These are phyloP conservation scores for Gymnocheta viridis DNA, from an alignment of 2,888 invertebrate genomes.

Conservation along the genomic window DNA sequence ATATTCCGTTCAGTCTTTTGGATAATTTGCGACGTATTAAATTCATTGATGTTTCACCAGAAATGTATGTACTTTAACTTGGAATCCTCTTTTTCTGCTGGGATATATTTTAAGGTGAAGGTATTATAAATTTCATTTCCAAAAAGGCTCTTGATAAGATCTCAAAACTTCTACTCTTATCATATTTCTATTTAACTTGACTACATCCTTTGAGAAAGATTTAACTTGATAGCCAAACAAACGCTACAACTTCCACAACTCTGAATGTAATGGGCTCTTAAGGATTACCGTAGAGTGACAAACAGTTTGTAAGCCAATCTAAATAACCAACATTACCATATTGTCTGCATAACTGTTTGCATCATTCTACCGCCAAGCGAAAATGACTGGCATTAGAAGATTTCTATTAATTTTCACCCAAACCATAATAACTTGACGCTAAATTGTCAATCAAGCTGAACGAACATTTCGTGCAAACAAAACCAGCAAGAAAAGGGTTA, in stretches of 20 bases:
- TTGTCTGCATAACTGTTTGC: constrained; percentile 43
- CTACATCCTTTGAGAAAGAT: constrained; percentile 66
- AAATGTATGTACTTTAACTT: no score
- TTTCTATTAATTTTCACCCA: constrained; percentile 71
- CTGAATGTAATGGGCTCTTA: constrained; percentile 32
- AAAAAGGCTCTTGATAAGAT: neutral
- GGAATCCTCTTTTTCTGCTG: no score
- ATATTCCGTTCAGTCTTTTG: no score
- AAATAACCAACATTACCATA: constrained; percentile 58
- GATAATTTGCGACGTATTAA: no score
- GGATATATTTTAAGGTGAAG: no score
- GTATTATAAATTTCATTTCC: neutral
- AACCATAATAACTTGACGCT: constrained; percentile 54
- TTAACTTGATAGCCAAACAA: constrained; percentile 41
- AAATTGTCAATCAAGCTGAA: constrained; percentile 66
- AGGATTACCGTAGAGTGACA: constrained; percentile 45
- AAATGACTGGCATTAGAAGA: constrained; percentile 56
- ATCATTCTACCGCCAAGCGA: constrained; percentile 19
- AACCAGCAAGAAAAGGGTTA: constrained; percentile 61
- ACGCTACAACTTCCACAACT: constrained; percentile 8
- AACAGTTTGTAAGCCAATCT: constrained; percentile 55
- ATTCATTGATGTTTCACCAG: no score
- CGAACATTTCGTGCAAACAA: constrained; percentile 37
- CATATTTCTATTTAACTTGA: constrained; percentile 6
- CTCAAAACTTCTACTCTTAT: neutral